These are phyloP conservation scores for Chrysochloris asiatica DNA, from an alignment of 2,113 vertebrate species.

Conservation along the genomic window DNA sequence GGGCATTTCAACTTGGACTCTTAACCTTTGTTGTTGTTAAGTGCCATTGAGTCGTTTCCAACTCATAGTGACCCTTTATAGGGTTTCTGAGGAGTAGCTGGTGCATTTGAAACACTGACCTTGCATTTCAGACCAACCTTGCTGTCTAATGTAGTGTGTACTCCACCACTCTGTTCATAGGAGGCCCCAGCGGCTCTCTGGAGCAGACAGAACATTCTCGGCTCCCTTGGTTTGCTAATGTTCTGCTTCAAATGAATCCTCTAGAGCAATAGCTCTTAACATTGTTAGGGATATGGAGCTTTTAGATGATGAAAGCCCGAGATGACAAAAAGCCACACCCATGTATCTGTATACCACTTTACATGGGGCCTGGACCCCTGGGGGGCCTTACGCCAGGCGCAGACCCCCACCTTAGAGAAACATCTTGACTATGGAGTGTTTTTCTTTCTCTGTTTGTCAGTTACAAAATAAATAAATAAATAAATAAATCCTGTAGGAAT, in stretches of 20 bases:
- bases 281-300: neutral
- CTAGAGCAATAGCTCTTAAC: neutral
- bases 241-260: neutral
- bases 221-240: neutral
- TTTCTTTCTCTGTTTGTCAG: neutral
- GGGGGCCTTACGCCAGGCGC: neutral
- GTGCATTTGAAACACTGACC: no score
- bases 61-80: no score
- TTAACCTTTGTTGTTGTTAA: no score
- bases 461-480: no score
- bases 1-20: no score
- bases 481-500: neutral
- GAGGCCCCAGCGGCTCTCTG: no score
- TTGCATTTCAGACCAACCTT: no score
- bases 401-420: neutral
- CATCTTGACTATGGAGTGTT: neutral
- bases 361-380: neutral
- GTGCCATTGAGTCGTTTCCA: no score
- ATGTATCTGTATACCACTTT: neutral
- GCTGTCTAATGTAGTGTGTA: no score
- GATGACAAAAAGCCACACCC: neutral
- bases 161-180: no score
- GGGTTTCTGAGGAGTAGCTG: no score
- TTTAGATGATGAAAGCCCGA: neutral
- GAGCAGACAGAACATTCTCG: neutral